Evolutionary conservation across 2,888 invertebrate species (phyloP), one percentile per base, ranked within the genome.

Genomic region (Rhorus exstirpatorius): DNA sequence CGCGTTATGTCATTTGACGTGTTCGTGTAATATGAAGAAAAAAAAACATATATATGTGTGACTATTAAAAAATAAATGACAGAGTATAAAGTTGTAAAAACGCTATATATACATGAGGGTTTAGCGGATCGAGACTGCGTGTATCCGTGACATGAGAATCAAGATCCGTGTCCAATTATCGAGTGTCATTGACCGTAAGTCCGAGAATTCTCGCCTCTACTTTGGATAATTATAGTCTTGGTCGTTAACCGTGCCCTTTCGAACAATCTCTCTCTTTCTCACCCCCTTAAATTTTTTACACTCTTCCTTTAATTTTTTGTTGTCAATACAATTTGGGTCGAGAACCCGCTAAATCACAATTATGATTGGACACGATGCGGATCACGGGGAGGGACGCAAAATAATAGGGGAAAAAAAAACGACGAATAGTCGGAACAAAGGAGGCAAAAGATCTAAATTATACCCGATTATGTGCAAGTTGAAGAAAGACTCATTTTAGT

Each of bases 111-210:
- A n/a, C n/a, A n/a, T n/a, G 19, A 24, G 53, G n/a, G 26, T 26
- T 58, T 60, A 7, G 12, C 44, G 38, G 71, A 10, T 46, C 19
- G 31, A 35, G 46, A 49, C 24, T 21, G 63, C 31, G 44, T 26
- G 60, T 65, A 77, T 77, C 35, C 67, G 77, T 60, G 60, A 72
- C 71, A 67, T 8, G 53, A 67, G 72, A 77, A 0, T 41, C 65
- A 72, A 67, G 72, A 71, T 72, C 77, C 77, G 71, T 67, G 72
- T 81, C 81, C 61, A 72, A 77, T 77, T 72, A 72, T 46, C 60
- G 60, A 3, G 67, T 77, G 81, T 74, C 81, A 77, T 78, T 81
- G 77, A 81, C 72, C 77, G 72, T 46, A 68, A 61, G 61, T 19
- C 38, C 35, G 1, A 44, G 26, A 74, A 12, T 19, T 44, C 63